Evolutionary conservation across 2,888 invertebrate genomes (phyloP).

Genomic region (Rhimphoctona megacephalus): DNA sequence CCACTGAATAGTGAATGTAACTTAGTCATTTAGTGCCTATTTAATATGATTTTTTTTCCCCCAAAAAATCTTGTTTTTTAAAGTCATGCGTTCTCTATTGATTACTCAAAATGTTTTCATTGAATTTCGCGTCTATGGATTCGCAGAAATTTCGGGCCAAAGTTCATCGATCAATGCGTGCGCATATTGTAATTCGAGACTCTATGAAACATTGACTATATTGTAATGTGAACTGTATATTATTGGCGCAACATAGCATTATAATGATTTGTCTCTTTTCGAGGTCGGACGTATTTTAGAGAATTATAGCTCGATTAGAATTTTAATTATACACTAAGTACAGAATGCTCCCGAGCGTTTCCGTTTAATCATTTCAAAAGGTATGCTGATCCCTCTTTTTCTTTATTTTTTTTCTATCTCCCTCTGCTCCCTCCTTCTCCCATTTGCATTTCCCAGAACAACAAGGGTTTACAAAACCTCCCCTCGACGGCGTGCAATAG

Average conservation of each 20-base stretch:
- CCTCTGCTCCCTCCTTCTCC: neutral
- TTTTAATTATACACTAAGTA: neutral
- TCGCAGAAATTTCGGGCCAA: constrained; percentile 15
- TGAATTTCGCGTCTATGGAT: neutral
- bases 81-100: neutral
- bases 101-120: neutral
- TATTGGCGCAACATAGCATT: neutral
- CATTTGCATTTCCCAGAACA: neutral
- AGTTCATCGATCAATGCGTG: constrained; percentile 19
- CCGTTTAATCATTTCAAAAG: neutral
- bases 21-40: neutral
- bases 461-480: neutral
- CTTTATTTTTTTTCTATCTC: neutral
- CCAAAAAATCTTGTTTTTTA: neutral
- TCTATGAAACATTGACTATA: neutral
- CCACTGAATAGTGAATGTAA: neutral
- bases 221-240: neutral
- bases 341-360: neutral
- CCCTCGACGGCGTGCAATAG: neutral
- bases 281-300: neutral
- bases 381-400: neutral
- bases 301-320: neutral
- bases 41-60: neutral
- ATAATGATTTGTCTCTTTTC: neutral
- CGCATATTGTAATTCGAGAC: constrained; percentile 19